Conservation (phyloP, 2,797 vertebrate genomes). For the Carduelis carduelis region DNA sequence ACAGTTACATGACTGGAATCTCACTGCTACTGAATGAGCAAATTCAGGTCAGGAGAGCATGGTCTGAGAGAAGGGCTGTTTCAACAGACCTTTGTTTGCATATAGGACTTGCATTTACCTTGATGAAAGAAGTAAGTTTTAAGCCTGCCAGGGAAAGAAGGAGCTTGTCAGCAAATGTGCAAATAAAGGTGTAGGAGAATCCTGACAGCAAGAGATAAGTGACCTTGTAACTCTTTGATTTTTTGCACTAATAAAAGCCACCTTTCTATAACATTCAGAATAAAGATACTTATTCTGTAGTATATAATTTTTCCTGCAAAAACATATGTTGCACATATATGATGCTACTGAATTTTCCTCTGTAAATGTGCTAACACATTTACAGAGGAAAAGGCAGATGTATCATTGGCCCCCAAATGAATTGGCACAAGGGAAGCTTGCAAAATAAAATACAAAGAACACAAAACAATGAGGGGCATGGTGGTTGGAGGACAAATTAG, state of each 20-base stretch:
- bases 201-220: neutral
- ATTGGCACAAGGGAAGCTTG: neutral
- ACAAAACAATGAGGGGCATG: rapidly evolving
- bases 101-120: neutral
- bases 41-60: neutral
- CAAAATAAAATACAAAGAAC: neutral
- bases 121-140: neutral
- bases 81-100: neutral
- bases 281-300: neutral
- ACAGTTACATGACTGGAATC: neutral
- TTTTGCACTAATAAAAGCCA: neutral
- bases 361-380: neutral
- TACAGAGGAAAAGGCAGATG: neutral
- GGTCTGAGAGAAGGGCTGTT: neutral
- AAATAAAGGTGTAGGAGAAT: neutral
- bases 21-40: neutral
- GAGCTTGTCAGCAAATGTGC: neutral
- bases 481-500: neutral
- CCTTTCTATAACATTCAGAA: neutral
- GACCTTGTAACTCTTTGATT: neutral
- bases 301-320: neutral
- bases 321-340: neutral
- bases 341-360: neutral
- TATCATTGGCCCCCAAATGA: rapidly evolving
- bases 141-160: neutral